Evolutionary conservation across 2,113 vertebrate species (phyloP).

Genomic region (Melierax canorus): DNA sequence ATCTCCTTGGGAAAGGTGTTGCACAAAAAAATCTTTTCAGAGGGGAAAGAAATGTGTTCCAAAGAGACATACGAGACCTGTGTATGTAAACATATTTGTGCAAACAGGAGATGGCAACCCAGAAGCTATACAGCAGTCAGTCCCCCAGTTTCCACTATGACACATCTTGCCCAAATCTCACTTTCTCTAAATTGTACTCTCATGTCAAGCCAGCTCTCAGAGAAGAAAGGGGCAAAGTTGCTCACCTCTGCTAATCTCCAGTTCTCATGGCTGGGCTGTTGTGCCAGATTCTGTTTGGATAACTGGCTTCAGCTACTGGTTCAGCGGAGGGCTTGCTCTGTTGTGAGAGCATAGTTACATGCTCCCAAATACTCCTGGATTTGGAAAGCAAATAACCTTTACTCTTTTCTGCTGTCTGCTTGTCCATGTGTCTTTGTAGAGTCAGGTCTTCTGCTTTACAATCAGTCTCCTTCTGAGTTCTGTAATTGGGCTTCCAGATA

Average conservation of each 20-base stretch:
- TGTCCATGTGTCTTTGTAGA: neutral
- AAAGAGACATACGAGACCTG: neutral
- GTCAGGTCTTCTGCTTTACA: neutral
- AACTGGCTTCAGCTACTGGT: slow-evolving; percentile 17
- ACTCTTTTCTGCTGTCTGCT: neutral
- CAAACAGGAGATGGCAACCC: neutral
- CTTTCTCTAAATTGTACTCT: neutral
- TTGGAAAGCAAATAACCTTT: slow-evolving; percentile 52
- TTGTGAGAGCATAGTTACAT: slow-evolving; percentile 5
- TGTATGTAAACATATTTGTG: neutral
- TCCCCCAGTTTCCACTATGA: neutral
- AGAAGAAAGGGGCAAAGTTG: slow-evolving; percentile 39
- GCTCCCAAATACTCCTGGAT: slow-evolving; percentile 9
- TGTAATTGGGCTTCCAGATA: neutral
- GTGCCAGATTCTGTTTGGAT: neutral
- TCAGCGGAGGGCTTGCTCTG: neutral
- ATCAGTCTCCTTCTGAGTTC: neutral
- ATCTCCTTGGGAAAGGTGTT: neutral
- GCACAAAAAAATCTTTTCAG: neutral
- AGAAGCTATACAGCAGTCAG: neutral
- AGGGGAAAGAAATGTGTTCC: neutral
- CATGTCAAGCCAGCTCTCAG: neutral
- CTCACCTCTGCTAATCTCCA: slow-evolving; percentile 42
- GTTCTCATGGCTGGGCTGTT: neutral
- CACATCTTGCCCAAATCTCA: neutral